phyloP scores from a whole-genome alignment of 2,797 vertebrate genomes.

The Acanthornis magna region DNA sequence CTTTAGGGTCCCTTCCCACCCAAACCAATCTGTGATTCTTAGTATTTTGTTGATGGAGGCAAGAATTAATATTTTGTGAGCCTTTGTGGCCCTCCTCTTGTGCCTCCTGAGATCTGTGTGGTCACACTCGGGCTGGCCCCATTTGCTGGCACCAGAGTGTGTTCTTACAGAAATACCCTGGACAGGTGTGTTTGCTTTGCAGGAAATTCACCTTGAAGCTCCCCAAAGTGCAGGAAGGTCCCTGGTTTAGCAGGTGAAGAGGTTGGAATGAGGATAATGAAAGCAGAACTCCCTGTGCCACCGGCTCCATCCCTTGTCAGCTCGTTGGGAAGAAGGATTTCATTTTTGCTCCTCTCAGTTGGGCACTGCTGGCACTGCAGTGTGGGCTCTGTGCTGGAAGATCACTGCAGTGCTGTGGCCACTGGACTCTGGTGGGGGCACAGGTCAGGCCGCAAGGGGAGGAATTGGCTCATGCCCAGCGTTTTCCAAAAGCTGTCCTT shows the following conservation, averaged over 20 bases:
- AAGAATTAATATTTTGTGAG: background rate
- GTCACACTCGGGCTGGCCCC: background rate
- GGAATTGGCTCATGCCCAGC: background rate
- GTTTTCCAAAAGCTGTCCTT: background rate
- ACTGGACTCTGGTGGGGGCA: background rate
- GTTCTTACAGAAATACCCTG: background rate
- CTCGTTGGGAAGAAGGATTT: background rate
- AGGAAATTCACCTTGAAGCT: background rate
- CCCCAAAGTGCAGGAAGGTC: background rate
- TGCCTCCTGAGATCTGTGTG: background rate
- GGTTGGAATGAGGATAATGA: background rate
- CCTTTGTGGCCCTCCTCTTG: background rate
- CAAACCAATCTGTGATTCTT: background rate
- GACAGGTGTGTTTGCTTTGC: background rate
- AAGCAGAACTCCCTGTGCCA: background rate
- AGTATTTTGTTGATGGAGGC: background rate
- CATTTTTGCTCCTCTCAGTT: rapidly evolving
- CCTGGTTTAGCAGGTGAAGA: background rate
- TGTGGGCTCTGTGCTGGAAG: background rate
- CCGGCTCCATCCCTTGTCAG: background rate
- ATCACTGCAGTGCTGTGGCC: background rate
- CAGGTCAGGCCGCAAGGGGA: background rate
- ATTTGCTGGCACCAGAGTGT: background rate
- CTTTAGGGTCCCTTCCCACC: background rate
- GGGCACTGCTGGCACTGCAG: background rate